Conservation (phyloP, 2,797 vertebrate species). For the Orientallactaga sibirica region DNA sequence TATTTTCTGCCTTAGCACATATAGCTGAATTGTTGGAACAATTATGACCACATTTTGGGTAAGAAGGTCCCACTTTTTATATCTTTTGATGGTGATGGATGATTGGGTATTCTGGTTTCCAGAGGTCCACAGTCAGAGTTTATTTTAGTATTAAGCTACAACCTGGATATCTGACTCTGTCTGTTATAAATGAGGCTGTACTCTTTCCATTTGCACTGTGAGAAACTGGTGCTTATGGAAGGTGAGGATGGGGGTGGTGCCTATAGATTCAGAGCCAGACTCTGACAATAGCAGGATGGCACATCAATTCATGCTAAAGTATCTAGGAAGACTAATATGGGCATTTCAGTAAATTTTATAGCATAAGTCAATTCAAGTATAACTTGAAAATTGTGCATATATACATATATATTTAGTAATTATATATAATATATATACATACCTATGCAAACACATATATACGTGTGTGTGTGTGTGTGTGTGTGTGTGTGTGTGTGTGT, state of each 20-base stretch:
- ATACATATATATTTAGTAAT: neutral
- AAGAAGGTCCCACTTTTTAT: neutral
- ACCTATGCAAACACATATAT: neutral
- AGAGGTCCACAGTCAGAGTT: neutral
- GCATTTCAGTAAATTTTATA: slow-evolving; percentile 4
- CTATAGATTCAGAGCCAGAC: neutral
- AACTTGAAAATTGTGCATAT: neutral
- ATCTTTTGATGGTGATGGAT: neutral
- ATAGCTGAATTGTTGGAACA: neutral
- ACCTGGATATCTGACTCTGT: neutral
- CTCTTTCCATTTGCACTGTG: neutral
- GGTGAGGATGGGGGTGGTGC: neutral
- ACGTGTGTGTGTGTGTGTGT: neutral
- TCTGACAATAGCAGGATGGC: neutral
- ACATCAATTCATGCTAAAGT: neutral
- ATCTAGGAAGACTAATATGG: neutral
- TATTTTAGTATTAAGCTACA: slow-evolving; percentile 9
- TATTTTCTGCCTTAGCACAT: neutral
- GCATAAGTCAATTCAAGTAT: neutral
- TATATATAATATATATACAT: too few species aligned
- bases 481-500: neutral
- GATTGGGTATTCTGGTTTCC: neutral
- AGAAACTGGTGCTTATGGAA: neutral
- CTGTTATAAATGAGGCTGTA: neutral
- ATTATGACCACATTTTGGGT: neutral